These are phyloP conservation scores for Carduelis carduelis DNA, from an alignment of 2,797 vertebrate species.

Conservation along the genomic window DNA sequence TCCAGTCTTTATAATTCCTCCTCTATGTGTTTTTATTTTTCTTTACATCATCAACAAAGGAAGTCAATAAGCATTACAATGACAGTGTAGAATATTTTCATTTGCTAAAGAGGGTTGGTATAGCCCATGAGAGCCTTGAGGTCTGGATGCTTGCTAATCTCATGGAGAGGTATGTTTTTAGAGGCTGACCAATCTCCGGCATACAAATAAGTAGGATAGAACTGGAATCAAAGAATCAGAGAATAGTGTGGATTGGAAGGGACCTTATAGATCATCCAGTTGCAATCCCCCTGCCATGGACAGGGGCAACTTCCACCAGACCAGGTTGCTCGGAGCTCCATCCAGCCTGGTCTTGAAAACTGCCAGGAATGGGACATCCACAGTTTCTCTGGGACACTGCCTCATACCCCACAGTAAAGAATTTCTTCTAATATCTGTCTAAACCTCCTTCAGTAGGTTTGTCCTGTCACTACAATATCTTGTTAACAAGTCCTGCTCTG, in stretches of 20 bases:
- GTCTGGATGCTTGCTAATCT: background rate
- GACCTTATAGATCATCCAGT: background rate
- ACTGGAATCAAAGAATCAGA: background rate
- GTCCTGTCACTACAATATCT: background rate
- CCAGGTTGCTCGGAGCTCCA: background rate
- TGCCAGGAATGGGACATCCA: accelerated
- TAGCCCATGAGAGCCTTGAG: background rate
- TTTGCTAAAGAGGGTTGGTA: background rate
- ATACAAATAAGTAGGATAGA: background rate
- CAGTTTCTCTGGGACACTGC: too few species aligned
- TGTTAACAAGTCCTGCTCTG: background rate
- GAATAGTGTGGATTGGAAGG: background rate
- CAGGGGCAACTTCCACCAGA: background rate
- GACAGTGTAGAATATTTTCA: background rate
- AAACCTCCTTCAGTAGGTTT: too few species aligned
- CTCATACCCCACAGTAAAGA: too few species aligned
- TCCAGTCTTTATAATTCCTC: background rate
- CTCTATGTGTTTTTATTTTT: background rate
- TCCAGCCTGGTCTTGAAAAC: background rate
- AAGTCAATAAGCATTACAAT: background rate
- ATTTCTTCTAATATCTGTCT: too few species aligned
- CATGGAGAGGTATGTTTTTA: background rate
- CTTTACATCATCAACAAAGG: background rate
- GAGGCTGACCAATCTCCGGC: background rate
- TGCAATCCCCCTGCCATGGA: background rate